Conservation (phyloP, 2,113 vertebrate species). For the Parus major region DNA sequence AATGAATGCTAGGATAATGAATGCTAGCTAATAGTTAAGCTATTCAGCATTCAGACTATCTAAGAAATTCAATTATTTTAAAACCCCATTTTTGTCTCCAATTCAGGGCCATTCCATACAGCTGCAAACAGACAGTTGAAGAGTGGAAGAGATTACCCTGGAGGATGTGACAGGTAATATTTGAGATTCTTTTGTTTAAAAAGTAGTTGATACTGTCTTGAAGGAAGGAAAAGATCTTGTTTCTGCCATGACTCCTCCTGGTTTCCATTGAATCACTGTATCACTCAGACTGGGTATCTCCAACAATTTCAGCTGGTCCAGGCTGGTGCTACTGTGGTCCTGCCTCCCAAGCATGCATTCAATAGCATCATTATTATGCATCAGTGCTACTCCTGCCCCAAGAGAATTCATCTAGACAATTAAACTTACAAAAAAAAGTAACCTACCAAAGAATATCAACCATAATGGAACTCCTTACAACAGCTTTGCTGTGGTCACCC, state of each 20-base stretch:
- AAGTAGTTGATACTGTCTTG: neutral
- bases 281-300: neutral
- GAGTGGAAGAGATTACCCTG: neutral
- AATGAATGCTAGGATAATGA: neutral
- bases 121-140: neutral
- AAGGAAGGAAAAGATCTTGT: neutral
- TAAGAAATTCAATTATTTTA: neutral
- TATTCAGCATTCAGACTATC: neutral
- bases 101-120: neutral
- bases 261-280: neutral
- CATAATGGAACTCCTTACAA: neutral
- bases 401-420: neutral
- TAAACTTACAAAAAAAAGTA: neutral
- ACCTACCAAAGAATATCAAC: neutral
- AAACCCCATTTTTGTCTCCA: neutral
- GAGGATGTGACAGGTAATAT: neutral
- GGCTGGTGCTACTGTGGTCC: neutral
- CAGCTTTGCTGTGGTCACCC: rapidly evolving
- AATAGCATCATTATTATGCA: rapidly evolving
- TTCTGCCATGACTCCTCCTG: neutral
- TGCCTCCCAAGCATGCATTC: neutral
- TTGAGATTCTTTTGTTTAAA: neutral
- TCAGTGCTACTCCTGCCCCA: neutral
- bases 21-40: neutral
- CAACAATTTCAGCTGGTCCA: neutral